These are phyloP conservation scores for Cryptus viduatorius DNA, from an alignment of 2,888 invertebrate species.

Conservation along the genomic window DNA sequence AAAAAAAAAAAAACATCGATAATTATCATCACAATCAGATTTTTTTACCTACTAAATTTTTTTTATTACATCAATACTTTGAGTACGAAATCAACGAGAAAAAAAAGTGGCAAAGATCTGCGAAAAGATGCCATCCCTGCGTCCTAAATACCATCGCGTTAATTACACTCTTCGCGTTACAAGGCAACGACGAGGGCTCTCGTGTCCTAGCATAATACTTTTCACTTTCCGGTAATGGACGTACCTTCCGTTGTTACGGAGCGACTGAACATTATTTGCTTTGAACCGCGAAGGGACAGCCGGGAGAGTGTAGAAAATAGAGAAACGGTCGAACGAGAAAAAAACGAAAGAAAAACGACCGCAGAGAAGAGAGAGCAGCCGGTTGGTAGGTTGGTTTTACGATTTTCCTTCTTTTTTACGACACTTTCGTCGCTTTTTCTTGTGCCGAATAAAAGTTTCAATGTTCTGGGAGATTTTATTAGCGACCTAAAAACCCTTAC, in stretches of 20 bases:
- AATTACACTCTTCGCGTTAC: neutral
- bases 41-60: neutral
- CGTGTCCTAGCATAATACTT: neutral
- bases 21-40: neutral
- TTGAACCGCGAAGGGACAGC: neutral
- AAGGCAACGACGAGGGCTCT: neutral
- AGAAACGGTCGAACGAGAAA: slow-evolving; percentile 6
- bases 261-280: neutral
- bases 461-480: neutral
- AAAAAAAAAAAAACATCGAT: neutral
- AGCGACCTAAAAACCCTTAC: neutral
- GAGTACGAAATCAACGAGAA: neutral
- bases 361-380: neutral
- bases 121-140: neutral
- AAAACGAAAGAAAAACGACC: neutral
- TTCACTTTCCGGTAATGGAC: neutral
- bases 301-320: neutral
- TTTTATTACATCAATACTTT: neutral
- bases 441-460: neutral
- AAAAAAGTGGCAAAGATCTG: neutral
- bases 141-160: neutral
- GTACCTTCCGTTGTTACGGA: slow-evolving; percentile 1
- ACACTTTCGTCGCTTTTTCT: slow-evolving; percentile 10
- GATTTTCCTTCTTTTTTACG: slow-evolving; percentile 22
- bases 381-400: slow-evolving; percentile 1